These are phyloP conservation scores for Malacosoma neustria DNA, from an alignment of 2,888 invertebrate species.

Conservation along the genomic window DNA sequence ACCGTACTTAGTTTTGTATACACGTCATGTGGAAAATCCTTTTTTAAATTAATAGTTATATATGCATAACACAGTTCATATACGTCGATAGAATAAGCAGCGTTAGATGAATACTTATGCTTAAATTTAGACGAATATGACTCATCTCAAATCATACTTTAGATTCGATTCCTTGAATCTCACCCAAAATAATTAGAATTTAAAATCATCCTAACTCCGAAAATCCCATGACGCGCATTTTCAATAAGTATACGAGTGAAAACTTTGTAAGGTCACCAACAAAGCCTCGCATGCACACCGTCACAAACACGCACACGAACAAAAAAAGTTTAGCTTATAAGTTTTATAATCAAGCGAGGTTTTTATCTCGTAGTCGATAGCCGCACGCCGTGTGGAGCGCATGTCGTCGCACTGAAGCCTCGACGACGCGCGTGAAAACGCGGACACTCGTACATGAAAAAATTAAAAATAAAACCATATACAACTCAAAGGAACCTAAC, in stretches of 20 bases:
- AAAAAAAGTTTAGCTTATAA: slow-evolving; percentile 73
- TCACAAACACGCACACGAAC: slow-evolving; percentile 57
- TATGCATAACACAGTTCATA: background rate
- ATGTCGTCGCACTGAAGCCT: slow-evolving; percentile 52
- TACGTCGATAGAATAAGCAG: background rate
- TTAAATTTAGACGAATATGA: background rate
- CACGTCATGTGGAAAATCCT: background rate
- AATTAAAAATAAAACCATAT: slow-evolving; percentile 32
- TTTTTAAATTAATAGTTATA: background rate
- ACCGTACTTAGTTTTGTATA: slow-evolving; percentile 14
- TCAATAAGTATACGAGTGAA: slow-evolving; percentile 41
- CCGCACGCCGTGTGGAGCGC: slow-evolving; percentile 61
- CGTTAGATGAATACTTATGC: background rate
- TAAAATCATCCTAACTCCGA: slow-evolving; percentile 1
- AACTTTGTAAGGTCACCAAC: slow-evolving; percentile 61
- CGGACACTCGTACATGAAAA: slow-evolving; percentile 36
- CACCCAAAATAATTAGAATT: background rate
- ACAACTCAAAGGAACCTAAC: slow-evolving; percentile 33
- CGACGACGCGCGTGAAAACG: slow-evolving; percentile 51
- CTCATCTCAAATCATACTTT: background rate
- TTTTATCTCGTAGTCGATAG: slow-evolving; percentile 72
- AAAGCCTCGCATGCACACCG: slow-evolving; percentile 56
- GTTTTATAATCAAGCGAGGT: slow-evolving; percentile 73
- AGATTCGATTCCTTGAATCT: background rate
- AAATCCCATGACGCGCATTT: slow-evolving; percentile 8